These are phyloP conservation scores for Actinia tenebrosa DNA, from an alignment of 64 coral and sea anemone species.

Conservation along the genomic window DNA sequence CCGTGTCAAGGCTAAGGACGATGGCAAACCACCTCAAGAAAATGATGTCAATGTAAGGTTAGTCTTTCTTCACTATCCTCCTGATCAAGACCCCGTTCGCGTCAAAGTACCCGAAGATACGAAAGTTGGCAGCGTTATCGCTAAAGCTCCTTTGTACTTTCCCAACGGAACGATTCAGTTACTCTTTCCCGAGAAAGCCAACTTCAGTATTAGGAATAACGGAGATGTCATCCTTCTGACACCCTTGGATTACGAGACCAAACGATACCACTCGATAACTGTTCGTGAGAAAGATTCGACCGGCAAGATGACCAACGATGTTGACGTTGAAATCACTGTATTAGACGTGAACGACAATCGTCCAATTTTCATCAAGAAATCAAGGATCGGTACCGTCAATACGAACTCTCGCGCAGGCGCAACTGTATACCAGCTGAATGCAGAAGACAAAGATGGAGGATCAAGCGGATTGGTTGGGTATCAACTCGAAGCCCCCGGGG, in stretches of 20 bases:
- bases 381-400: slow-evolving; percentile 45
- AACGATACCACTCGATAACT: slow-evolving; percentile 50
- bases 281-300: slow-evolving; percentile 51
- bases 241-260: slow-evolving; percentile 60
- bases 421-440: slow-evolving; percentile 53
- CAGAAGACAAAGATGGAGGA: slow-evolving; percentile 65
- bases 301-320: slow-evolving; percentile 28
- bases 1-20: slow-evolving; percentile 56
- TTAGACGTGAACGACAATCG: slow-evolving; percentile 70
- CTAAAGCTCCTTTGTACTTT: slow-evolving; percentile 59
- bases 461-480: slow-evolving; percentile 50
- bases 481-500: slow-evolving; percentile 36
- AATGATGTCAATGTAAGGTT: slow-evolving; percentile 43
- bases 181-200: slow-evolving; percentile 58
- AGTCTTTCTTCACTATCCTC: slow-evolving; percentile 56
- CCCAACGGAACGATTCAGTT: slow-evolving; percentile 64
- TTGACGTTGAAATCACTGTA: slow-evolving; percentile 80
- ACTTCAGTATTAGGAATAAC: slow-evolving; percentile 61
- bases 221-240: slow-evolving; percentile 56
- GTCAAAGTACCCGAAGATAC: slow-evolving; percentile 64
- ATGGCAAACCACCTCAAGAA: slow-evolving; percentile 37
- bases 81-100: slow-evolving; percentile 58
- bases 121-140: slow-evolving; percentile 46
- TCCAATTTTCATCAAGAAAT: slow-evolving; percentile 22
- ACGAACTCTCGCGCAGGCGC: slow-evolving; percentile 66